These are phyloP conservation scores for Lepidocyrtoides sp. DNA, from an alignment of 2,888 invertebrate genomes.

Conservation along the genomic window DNA sequence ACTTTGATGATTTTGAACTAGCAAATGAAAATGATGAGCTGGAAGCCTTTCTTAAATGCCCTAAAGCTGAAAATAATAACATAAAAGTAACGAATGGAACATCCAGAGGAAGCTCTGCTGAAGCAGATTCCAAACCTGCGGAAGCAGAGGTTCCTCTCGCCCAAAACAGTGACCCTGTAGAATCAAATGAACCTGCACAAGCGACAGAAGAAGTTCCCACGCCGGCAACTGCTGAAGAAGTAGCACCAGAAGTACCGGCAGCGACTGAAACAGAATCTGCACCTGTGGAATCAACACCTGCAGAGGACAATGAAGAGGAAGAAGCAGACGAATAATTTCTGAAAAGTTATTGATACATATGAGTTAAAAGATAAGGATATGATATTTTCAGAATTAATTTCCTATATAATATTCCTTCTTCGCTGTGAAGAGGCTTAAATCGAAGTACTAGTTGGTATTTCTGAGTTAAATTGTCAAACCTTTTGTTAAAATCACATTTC, in stretches of 20 bases:
- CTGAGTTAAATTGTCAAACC: conserved; percentile 7
- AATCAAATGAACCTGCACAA: conserved; percentile 45
- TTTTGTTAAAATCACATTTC: neutral
- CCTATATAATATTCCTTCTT: conserved; percentile 82
- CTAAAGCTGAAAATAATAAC: conserved; percentile 83
- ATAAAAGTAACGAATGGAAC: conserved; percentile 79
- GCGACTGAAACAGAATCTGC: conserved; percentile 21
- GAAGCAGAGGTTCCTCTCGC: conserved; percentile 49
- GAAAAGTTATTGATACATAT: neutral
- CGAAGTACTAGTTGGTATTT: neutral
- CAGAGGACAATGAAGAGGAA: conserved; percentile 84
- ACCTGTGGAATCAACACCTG: conserved; percentile 85
- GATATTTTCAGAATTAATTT: conserved; percentile 68
- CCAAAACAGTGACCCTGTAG: conserved; percentile 33
- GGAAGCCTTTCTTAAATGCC: conserved; percentile 94
- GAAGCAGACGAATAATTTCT: conserved; percentile 82
- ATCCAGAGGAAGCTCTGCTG: conserved; percentile 83
- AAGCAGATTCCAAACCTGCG: conserved; percentile 66
- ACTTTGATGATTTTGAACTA: conserved; percentile 97
- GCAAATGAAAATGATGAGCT: conserved; percentile 96
- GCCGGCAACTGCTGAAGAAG: conserved; percentile 69
- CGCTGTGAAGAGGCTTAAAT: conserved; percentile 85
- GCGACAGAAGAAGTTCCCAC: conserved; percentile 20
- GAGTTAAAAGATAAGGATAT: neutral
- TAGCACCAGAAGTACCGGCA: conserved; percentile 80